phyloP scores from a whole-genome alignment of 1,140 invertebrate species.

The Aphis gossypii region DNA sequence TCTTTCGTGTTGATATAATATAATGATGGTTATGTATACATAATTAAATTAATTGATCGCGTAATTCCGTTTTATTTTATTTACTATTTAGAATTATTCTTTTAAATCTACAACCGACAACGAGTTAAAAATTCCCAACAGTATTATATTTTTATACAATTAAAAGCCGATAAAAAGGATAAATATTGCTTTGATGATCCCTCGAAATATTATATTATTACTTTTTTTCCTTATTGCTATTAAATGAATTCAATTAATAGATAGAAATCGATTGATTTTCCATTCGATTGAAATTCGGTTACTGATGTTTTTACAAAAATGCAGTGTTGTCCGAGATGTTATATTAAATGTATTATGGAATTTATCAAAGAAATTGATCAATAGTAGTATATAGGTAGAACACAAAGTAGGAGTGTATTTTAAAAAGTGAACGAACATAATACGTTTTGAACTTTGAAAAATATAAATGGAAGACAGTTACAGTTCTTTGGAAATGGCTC shows the following conservation, averaged over 20 bases:
- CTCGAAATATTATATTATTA: neutral
- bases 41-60: neutral
- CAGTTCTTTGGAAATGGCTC: neutral
- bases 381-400: neutral
- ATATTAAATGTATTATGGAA: neutral
- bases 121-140: neutral
- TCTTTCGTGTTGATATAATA: neutral
- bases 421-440: neutral
- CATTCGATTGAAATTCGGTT: neutral
- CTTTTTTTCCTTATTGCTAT: neutral
- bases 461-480: constrained; percentile 45
- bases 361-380: constrained; percentile 39
- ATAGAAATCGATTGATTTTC: neutral
- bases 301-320: neutral
- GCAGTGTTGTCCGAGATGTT: neutral
- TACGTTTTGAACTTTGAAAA: constrained; percentile 37
- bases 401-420: neutral
- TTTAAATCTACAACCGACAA: neutral
- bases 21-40: too few relatives aligned
- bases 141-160: neutral
- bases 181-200: neutral
- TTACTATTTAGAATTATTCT: too few relatives aligned
- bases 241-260: neutral
- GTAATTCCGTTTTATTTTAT: neutral
- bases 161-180: neutral